Evolutionary conservation across 2,113 vertebrate genomes (phyloP), one percentile per base, ranked within the genome.

Genomic region (Petrocephalus microphthalmus): DNA sequence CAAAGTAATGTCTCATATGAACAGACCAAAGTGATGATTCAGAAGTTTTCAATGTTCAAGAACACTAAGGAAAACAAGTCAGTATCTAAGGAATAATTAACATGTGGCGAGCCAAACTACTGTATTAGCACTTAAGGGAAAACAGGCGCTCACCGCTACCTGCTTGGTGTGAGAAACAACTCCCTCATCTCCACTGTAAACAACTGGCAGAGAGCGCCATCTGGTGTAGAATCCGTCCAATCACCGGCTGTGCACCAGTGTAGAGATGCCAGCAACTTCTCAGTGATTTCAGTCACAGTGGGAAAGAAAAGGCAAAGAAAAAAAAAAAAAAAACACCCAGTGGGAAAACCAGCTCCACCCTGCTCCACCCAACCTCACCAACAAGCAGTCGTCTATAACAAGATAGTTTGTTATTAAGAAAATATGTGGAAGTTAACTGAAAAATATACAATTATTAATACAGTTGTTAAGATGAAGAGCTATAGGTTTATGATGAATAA

Each of bases 391-490:
- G 47, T 71, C 87, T 3, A 10, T 54, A 11, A 64, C 33, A 25
- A 37, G 85, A 85, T 67, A 53, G 64, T 89, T 89, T 86, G 53
- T 81, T 47, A 94, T 94, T 98, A 98, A 95, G 97, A 98, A 98
- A 98, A 98, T 97, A 96, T 94, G 94, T 96, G 93, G 95, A 95
- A 93, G 95, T 95, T 97, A 97, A 96, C 96, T 95, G 95, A 94
- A 96, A 96, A 95, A 95, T 95, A 96, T 95, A 96, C 92, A 95
- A 91, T 96, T 96, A 92, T 93, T 92, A 92, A 93, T 96, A 93
- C 90, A 95, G 93, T 83, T 88, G 86, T 91, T 93, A 93, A 93
- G 94, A 92, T 92, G 91, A 92, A 94, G 93, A 92, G 92, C 91
- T 94, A 93, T 91, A 92, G 89, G 91, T 93, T 94, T 92, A 92